Percentiles rank a stretch among this genome's conserved stretches.
phyloP scores from a whole-genome alignment of 1,140 invertebrate species.

The Delia radicum region DNA sequence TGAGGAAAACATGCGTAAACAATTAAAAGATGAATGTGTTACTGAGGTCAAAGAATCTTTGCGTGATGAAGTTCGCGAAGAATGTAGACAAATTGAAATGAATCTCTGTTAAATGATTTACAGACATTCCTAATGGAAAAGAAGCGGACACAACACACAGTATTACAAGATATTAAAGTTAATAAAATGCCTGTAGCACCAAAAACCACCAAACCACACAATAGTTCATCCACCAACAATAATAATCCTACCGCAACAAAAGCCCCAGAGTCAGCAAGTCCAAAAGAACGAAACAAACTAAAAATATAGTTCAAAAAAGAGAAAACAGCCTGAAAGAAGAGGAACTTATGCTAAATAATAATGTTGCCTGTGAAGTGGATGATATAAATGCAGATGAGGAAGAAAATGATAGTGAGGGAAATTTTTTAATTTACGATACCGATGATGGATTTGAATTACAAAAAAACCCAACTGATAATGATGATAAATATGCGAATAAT shows the following conservation, averaged over 20 bases:
- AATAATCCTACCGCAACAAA: neutral
- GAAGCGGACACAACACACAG: neutral
- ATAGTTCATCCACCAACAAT: neutral
- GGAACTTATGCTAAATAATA: neutral
- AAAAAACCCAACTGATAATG: neutral
- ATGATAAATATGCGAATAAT: neutral
- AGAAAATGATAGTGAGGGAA: neutral
- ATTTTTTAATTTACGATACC: slow-evolving; percentile 8
- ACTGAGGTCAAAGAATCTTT: slow-evolving; percentile 31
- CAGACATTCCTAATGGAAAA: slow-evolving; percentile 34
- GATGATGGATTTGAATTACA: slow-evolving; percentile 4
- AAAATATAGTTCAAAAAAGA: too few relatives aligned
- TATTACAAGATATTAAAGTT: neutral
- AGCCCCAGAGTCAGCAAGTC: too few relatives aligned
- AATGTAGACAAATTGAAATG: slow-evolving; percentile 39
- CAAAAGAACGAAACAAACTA: too few relatives aligned
- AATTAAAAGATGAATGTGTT: slow-evolving; percentile 10
- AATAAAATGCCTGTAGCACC: neutral
- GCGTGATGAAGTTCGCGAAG: slow-evolving; percentile 38
- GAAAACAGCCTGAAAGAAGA: neutral
- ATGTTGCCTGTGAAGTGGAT: neutral
- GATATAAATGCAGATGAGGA: neutral
- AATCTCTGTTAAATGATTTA: slow-evolving; percentile 38
- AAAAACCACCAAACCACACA: slow-evolving; percentile 28
- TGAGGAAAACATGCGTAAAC: neutral